Conservation (phyloP, 2,797 vertebrate genomes). For the Fundulus diaphanus region DNA sequence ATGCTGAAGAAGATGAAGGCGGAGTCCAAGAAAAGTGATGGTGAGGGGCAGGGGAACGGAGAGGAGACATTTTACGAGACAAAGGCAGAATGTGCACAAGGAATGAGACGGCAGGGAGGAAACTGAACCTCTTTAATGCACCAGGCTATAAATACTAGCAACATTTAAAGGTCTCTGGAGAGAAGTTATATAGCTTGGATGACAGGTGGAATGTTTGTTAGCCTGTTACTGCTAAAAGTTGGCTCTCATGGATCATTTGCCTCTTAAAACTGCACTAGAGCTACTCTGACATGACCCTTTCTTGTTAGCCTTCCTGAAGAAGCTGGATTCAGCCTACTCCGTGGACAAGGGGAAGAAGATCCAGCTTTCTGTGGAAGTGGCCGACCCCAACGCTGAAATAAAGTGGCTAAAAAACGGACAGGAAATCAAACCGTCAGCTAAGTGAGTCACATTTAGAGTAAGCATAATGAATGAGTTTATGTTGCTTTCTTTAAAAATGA, state of each 20-base stretch:
- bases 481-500: neutral
- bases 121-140: conserved; percentile 27
- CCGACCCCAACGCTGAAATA: conserved; percentile 79
- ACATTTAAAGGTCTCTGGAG: conserved; percentile 41
- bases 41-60: conserved; percentile 61
- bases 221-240: conserved; percentile 30
- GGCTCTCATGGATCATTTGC: conserved; percentile 37
- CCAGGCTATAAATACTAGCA: conserved; percentile 44
- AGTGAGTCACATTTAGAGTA: conserved; percentile 75
- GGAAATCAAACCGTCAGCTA: conserved; percentile 90
- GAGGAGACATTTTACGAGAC: conserved; percentile 13
- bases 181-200: conserved; percentile 19
- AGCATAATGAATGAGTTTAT: neutral
- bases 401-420: conserved; percentile 93
- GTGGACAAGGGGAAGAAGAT: conserved; percentile 89
- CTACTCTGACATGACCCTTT: conserved; percentile 30
- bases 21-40: conserved; percentile 87
- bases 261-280: conserved; percentile 31
- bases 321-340: conserved; percentile 87
- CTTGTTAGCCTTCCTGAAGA: conserved; percentile 86
- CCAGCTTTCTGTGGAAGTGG: conserved; percentile 85
- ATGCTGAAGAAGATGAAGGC: conserved; percentile 90
- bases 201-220: conserved; percentile 49
- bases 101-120: conserved; percentile 29
- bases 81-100: conserved; percentile 15